Evolutionary conservation across 64 coral and sea anemone species (phyloP).

Genomic region (Dendronephthya gigantea): DNA sequence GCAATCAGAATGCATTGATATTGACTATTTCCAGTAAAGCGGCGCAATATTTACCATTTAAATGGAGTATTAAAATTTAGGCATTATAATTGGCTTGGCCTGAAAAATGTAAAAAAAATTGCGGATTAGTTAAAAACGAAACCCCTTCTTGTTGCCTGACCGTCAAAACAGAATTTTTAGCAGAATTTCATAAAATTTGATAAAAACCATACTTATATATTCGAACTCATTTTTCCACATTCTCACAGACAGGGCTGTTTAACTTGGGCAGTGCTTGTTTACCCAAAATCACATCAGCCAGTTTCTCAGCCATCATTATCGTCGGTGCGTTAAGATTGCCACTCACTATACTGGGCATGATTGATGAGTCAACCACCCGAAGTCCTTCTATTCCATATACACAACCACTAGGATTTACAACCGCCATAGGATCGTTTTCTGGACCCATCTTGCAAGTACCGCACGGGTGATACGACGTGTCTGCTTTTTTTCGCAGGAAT

Average conservation of each 20-base stretch:
- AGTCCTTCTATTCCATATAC: conserved; percentile 45
- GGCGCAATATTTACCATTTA: too few species aligned
- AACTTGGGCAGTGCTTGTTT: conserved; percentile 33
- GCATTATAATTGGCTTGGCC: too few species aligned
- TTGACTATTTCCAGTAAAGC: too few species aligned
- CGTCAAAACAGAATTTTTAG: too few species aligned
- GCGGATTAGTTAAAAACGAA: too few species aligned
- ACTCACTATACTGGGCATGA: conserved; percentile 54
- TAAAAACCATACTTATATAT: too few species aligned
- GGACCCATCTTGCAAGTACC: conserved; percentile 49
- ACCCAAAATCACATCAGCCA: conserved; percentile 28
- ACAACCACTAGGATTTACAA: conserved; percentile 31
- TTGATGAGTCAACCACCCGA: conserved; percentile 53
- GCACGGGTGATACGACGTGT: conserved; percentile 20
- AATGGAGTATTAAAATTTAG: too few species aligned
- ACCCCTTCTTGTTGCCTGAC: too few species aligned
- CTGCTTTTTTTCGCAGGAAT: not conserved
- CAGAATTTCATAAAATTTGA: too few species aligned
- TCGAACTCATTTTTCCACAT: not conserved
- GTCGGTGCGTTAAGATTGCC: conserved; percentile 67
- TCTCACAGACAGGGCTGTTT: conserved; percentile 20
- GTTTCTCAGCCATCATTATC: conserved; percentile 63
- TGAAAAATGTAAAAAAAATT: too few species aligned
- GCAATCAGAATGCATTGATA: too few species aligned
- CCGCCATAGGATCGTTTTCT: conserved; percentile 37